These are phyloP conservation scores for Rhinolophus ferrumequinum DNA, from an alignment of 2,113 vertebrate species.

Conservation along the genomic window DNA sequence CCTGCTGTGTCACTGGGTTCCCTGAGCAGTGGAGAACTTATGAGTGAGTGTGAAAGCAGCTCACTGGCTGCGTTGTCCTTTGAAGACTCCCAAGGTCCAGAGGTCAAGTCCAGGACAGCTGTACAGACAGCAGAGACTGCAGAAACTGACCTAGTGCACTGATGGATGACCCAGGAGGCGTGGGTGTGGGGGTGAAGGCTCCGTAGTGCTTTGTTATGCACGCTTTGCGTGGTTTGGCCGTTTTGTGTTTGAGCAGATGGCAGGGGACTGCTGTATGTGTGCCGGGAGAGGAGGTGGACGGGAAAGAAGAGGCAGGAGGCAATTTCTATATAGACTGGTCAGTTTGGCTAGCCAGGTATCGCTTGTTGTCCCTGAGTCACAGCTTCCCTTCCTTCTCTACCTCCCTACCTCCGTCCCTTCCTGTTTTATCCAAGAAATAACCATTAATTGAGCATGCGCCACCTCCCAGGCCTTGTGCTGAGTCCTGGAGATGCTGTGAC, in stretches of 20 bases:
- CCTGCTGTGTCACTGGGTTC: background rate
- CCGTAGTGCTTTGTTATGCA: background rate
- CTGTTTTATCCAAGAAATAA: background rate
- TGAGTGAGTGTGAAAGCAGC: background rate
- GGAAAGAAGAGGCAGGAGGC: background rate
- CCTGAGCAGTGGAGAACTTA: background rate
- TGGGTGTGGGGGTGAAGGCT: fast-evolving
- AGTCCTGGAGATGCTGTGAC: background rate
- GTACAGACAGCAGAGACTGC: no score
- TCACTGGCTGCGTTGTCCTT: background rate
- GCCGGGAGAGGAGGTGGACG: background rate
- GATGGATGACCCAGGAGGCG: background rate
- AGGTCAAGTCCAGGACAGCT: background rate
- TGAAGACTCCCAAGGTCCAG: background rate
- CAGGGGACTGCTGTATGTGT: background rate
- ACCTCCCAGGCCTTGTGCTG: background rate
- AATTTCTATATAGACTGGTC: background rate
- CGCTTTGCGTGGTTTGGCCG: no score
- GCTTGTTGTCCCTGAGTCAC: background rate
- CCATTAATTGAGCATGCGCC: background rate
- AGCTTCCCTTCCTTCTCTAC: background rate
- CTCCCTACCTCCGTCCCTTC: background rate
- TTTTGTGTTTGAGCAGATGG: background rate
- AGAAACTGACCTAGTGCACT: background rate
- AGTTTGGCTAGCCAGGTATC: background rate